Evolutionary conservation across 2,113 vertebrate genomes (phyloP).

Genomic region (Corythaixoides concolor): DNA sequence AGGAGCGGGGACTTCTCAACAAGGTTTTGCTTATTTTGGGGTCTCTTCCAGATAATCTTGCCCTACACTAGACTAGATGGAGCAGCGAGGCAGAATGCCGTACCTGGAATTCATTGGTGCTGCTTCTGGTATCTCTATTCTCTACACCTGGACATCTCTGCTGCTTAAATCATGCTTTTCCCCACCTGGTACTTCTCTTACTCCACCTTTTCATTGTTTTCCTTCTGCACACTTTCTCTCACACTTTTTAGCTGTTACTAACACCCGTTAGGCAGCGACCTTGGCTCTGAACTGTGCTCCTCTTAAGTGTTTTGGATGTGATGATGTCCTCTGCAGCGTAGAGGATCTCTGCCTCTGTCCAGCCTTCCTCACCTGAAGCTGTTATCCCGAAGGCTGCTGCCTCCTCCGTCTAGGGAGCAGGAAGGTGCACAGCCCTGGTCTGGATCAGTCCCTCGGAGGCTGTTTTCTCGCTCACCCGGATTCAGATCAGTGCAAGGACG

Average conservation of each 20-base stretch:
- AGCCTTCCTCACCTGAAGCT: neutral
- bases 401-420: neutral
- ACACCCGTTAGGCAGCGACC: neutral
- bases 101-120: neutral
- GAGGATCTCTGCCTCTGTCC: neutral
- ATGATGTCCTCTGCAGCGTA: neutral
- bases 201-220: neutral
- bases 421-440: neutral
- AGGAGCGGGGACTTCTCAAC: accelerated
- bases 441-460: neutral
- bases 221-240: neutral
- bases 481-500: neutral
- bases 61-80: neutral
- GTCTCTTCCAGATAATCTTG: neutral
- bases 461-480: neutral
- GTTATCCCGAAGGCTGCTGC: neutral
- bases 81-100: neutral
- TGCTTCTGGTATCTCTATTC: neutral
- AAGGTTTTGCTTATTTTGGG: neutral
- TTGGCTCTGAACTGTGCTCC: neutral
- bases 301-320: neutral
- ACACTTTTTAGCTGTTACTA: neutral
- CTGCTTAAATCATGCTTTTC: neutral
- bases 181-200: neutral
- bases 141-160: neutral